Conservation (phyloP, 2,113 vertebrate genomes). For the Coptodon bakossiorum region DNA sequence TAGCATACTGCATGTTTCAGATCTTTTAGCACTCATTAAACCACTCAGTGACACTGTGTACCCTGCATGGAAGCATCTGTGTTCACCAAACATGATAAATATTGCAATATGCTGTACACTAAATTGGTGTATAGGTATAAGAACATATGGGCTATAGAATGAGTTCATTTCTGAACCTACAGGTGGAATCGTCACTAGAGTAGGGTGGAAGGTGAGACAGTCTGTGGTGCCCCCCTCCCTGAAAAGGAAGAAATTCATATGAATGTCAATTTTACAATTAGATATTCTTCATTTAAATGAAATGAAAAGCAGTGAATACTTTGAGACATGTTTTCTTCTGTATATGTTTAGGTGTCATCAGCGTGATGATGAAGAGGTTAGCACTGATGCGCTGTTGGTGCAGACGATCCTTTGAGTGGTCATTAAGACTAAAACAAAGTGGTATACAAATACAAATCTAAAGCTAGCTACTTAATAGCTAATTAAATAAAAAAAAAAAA, state of each 20-base stretch:
- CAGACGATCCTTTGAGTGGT: not conserved
- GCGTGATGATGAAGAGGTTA: not conserved
- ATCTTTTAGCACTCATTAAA: constrained; percentile 1
- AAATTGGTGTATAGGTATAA: not conserved
- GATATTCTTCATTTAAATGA: not conserved
- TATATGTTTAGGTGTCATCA: not conserved
- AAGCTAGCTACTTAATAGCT: not conserved
- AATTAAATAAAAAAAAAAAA: not conserved
- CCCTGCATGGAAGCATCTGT: not conserved
- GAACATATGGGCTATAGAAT: not conserved
- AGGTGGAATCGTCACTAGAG: not conserved
- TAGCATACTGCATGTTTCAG: not conserved
- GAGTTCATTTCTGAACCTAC: not conserved
- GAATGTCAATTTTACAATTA: not conserved
- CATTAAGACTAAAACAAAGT: not conserved
- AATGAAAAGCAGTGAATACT: not conserved
- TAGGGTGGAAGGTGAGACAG: not conserved
- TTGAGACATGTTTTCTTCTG: not conserved
- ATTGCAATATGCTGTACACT: not conserved
- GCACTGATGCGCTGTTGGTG: not conserved
- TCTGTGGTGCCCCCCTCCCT: not conserved
- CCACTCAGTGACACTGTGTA: not conserved
- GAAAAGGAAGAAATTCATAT: not conserved
- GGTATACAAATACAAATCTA: not conserved
- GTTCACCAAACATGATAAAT: not conserved